These are phyloP conservation scores for Olivierus martensii DNA, from an alignment of 1,140 invertebrate genomes.

Conservation along the genomic window DNA sequence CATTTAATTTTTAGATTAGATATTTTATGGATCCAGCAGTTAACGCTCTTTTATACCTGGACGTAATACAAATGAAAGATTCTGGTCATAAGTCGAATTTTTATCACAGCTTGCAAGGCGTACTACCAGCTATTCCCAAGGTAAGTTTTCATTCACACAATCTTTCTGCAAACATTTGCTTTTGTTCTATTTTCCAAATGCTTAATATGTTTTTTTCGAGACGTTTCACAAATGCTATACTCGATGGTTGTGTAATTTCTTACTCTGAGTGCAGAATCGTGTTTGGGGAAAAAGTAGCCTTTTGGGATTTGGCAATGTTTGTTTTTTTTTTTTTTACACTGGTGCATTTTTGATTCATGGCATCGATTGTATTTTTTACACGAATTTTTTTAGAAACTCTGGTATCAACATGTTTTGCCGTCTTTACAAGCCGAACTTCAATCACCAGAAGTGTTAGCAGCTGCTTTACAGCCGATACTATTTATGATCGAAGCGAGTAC, in stretches of 20 bases:
- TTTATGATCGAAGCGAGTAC: slow-evolving; percentile 71
- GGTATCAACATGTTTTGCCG: slow-evolving; percentile 89
- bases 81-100: slow-evolving; percentile 73
- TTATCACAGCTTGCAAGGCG: slow-evolving; percentile 69
- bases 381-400: slow-evolving; percentile 66
- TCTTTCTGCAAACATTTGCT: too few species aligned
- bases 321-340: neutral
- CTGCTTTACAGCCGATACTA: slow-evolving; percentile 73
- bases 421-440: slow-evolving; percentile 69
- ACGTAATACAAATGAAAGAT: slow-evolving; percentile 83
- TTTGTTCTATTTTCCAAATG: too few species aligned
- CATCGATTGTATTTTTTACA: too few species aligned
- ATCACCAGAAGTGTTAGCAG: slow-evolving; percentile 67
- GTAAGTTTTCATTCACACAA: slow-evolving; percentile 36
- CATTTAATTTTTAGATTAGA: slow-evolving; percentile 27
- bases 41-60: slow-evolving; percentile 74
- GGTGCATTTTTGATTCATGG: too few species aligned
- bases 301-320: too few species aligned
- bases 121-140: slow-evolving; percentile 76
- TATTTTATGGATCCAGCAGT: slow-evolving; percentile 66
- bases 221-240: too few species aligned
- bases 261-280: too few species aligned
- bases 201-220: too few species aligned
- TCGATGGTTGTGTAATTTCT: too few species aligned
- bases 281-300: too few species aligned